Evolutionary conservation across 1,140 invertebrate genomes (phyloP), one percentile per base, ranked within the genome.

Genomic region (Agrilus planipennis): DNA sequence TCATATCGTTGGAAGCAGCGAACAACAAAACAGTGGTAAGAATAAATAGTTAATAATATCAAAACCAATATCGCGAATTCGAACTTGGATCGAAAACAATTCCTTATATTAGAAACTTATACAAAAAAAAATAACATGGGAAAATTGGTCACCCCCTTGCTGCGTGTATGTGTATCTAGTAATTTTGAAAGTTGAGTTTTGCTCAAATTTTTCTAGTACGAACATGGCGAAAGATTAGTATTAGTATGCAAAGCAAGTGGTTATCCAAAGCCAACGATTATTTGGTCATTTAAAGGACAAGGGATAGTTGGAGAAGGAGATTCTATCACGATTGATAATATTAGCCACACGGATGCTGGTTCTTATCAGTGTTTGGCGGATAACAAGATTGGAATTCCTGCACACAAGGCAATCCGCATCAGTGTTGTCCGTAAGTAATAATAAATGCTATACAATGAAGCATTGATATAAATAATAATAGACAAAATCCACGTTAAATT

Each of bases 301-400:
- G 36, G 45, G 27, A 36, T 58, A n/a, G 49, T 15, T 6, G 23
- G 44, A 0, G 41, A 50, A 21, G 55, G 55, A 16, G 52, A 56
- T 40, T 47, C 30, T 17, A 27, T 58, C 1, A 48, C 38, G 7
- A 56, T 58, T 23, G 27, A 36, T 10, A 46, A 49, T 20, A 20
- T 55, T 31, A 45, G 42, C 27, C 38, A 43, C 2, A 40, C 44
- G 20, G 41, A 54, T 34, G 47, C 41, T 11, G 55, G 55, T 5
- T 29, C 29, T 7, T 58, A 56, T 25, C 39, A 47, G 11, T 58
- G 55, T 45, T 46, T 58, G 17, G 55, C 55, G 10, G 55, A 58
- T 30, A 58, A 58, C 22, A 46, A 45, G 19, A 30, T 53, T 35
- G 44, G 39, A 32, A 23, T 44, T 39, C 55, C 54, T 10, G 50